These are phyloP conservation scores for Centropristis striata DNA, from an alignment of 2,113 vertebrate species.

Conservation along the genomic window DNA sequence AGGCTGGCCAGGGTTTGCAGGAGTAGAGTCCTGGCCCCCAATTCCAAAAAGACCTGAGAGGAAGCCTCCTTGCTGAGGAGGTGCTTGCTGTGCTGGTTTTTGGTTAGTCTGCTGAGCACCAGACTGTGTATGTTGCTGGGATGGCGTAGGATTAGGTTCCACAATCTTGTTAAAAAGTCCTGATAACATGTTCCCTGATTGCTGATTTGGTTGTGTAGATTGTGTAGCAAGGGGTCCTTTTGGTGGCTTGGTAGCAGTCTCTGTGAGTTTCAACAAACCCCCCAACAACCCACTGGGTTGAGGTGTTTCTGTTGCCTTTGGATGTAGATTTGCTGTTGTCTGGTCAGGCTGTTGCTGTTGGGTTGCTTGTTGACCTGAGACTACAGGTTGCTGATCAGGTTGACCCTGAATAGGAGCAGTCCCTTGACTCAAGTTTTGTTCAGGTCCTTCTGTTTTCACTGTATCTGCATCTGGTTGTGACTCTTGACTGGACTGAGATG, in stretches of 20 bases:
- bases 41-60: conserved; percentile 86
- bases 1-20: conserved; percentile 44
- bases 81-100: conserved; percentile 52
- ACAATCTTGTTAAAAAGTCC: conserved; percentile 82
- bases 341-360: conserved; percentile 55
- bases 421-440: conserved; percentile 37
- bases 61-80: conserved; percentile 77
- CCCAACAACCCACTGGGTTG: conserved; percentile 77
- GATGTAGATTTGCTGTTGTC: conserved; percentile 33
- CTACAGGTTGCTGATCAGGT: conserved; percentile 28
- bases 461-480: conserved; percentile 24
- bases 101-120: conserved; percentile 43
- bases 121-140: conserved; percentile 49
- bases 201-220: conserved; percentile 54
- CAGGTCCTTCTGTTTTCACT: conserved; percentile 26
- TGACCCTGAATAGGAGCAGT: conserved; percentile 26
- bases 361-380: conserved; percentile 41
- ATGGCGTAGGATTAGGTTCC: conserved; percentile 57
- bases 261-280: conserved; percentile 76
- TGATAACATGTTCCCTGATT: conserved; percentile 70
- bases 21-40: conserved; percentile 78
- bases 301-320: conserved; percentile 37
- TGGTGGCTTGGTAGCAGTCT: conserved; percentile 60
- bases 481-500: conserved; percentile 47
- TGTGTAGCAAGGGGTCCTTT: conserved; percentile 40